A percentile compares a stretch with the other conserved stretches of the same genome.
Conservation (phyloP, 2,888 invertebrate genomes). For the Phania funesta region DNA sequence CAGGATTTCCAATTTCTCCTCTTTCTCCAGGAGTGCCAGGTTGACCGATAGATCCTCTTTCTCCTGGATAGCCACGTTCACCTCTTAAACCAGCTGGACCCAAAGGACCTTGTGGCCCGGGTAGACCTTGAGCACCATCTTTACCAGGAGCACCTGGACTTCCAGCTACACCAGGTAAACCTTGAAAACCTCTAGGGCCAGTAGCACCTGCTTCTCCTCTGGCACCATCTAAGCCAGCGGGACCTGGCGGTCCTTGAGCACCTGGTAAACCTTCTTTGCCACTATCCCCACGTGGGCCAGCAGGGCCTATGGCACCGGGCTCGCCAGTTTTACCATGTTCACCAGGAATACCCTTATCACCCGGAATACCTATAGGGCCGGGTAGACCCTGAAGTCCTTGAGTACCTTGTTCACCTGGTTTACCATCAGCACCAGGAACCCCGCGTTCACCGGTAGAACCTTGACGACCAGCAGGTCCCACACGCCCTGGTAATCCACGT, state of each 20-base stretch:
- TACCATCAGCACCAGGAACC: slow-evolving; percentile 90
- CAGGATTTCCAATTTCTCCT: slow-evolving; percentile 82
- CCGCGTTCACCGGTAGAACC: slow-evolving; percentile 88
- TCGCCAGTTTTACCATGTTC: slow-evolving; percentile 89
- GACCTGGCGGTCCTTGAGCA: slow-evolving; percentile 87
- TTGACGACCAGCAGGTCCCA: slow-evolving; percentile 86
- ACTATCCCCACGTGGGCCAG: slow-evolving; percentile 89
- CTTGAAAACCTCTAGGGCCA: slow-evolving; percentile 87
- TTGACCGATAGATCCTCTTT: slow-evolving; percentile 86
- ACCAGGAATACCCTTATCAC: slow-evolving; percentile 84
- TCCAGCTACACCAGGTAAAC: slow-evolving; percentile 88
- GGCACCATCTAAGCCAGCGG: slow-evolving; percentile 86
- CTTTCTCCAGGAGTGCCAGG: slow-evolving; percentile 81
- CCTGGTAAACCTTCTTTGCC: slow-evolving; percentile 90
- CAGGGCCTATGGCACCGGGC: slow-evolving; percentile 86
- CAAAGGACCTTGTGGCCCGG: slow-evolving; percentile 84
- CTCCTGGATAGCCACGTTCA: slow-evolving; percentile 85
- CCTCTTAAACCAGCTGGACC: slow-evolving; percentile 85
- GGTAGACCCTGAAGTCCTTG: slow-evolving; percentile 90
- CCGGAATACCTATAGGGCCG: slow-evolving; percentile 87
- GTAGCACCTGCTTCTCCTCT: slow-evolving; percentile 88
- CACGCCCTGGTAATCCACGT: slow-evolving; percentile 85
- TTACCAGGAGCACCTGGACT: slow-evolving; percentile 88
- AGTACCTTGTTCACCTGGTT: slow-evolving; percentile 90
- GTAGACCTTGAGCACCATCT: slow-evolving; percentile 88